phyloP scores from a whole-genome alignment of 2,113 vertebrate genomes.

The Arizona elegans region DNA sequence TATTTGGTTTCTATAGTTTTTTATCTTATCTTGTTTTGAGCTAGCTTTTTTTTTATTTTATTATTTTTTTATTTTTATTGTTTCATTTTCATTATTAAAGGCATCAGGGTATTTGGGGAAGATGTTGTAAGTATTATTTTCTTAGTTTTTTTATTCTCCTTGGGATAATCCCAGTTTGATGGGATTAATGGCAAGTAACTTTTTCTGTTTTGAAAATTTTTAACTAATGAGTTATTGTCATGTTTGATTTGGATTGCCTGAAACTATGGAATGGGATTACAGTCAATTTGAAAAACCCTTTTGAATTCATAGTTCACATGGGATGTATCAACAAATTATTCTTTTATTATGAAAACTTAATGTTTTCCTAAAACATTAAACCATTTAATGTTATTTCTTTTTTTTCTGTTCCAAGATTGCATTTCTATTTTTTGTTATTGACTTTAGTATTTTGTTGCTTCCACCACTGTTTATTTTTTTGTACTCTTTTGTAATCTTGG shows the following conservation, averaged over 20 bases:
- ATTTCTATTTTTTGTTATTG: background rate
- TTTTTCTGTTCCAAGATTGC: background rate
- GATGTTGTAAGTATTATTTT: background rate
- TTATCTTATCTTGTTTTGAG: too few relatives aligned
- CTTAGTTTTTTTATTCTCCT: background rate
- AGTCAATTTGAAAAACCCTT: background rate
- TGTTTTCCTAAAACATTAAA: background rate
- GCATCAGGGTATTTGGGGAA: background rate
- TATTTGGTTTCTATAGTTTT: background rate
- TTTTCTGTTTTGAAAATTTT: background rate
- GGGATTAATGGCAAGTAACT: background rate
- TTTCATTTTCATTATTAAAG: background rate
- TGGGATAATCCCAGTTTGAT: background rate
- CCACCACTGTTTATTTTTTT: background rate
- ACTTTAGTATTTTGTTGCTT: background rate
- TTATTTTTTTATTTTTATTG: background rate
- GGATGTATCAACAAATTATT: background rate
- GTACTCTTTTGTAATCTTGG: background rate
- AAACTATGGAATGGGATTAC: background rate
- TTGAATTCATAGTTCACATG: background rate
- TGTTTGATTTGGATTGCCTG: background rate
- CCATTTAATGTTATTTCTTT: background rate
- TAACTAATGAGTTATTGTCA: background rate
- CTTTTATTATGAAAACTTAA: background rate
- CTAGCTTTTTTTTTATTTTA: too few relatives aligned